These are phyloP conservation scores for Halocaridina rubra DNA, from an alignment of 2,888 invertebrate species.

Conservation along the genomic window DNA sequence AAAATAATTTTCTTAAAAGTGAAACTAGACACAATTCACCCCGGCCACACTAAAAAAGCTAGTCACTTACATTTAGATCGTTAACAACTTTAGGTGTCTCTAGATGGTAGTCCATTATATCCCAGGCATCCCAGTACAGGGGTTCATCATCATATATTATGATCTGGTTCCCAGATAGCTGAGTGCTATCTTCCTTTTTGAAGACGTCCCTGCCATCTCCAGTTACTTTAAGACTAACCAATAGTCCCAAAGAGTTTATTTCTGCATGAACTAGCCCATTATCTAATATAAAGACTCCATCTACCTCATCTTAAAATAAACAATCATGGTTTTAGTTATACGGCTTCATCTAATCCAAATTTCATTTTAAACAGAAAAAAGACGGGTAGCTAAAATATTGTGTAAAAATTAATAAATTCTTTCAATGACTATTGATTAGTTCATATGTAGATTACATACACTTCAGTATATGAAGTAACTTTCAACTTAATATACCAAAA, in stretches of 20 bases:
- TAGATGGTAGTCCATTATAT: slow-evolving; percentile 72
- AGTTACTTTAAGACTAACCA: slow-evolving; percentile 35
- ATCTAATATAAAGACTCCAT: slow-evolving; percentile 17
- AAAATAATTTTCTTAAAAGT: too few species aligned
- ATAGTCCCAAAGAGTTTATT: slow-evolving; percentile 32
- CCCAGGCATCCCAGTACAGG: slow-evolving; percentile 73
- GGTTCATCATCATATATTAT: slow-evolving; percentile 71
- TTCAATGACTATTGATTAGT: too few species aligned
- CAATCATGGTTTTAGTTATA: too few species aligned
- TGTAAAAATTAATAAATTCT: too few species aligned
- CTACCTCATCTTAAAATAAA: neutral
- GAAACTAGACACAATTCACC: neutral
- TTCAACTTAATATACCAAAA: too few species aligned
- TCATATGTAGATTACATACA: too few species aligned
- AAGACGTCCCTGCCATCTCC: slow-evolving; percentile 50
- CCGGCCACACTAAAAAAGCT: too few species aligned
- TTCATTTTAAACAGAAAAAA: too few species aligned
- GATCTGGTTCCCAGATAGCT: slow-evolving; percentile 68
- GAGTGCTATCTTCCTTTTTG: neutral
- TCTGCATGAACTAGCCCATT: slow-evolving; percentile 44
- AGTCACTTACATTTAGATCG: neutral
- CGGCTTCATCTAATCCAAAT: too few species aligned
- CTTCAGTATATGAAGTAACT: too few species aligned
- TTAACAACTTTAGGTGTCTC: slow-evolving; percentile 68
- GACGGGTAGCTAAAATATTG: too few species aligned